Evolutionary conservation across 2,888 invertebrate genomes (phyloP).

Genomic region (Drosophila antonietae): DNA sequence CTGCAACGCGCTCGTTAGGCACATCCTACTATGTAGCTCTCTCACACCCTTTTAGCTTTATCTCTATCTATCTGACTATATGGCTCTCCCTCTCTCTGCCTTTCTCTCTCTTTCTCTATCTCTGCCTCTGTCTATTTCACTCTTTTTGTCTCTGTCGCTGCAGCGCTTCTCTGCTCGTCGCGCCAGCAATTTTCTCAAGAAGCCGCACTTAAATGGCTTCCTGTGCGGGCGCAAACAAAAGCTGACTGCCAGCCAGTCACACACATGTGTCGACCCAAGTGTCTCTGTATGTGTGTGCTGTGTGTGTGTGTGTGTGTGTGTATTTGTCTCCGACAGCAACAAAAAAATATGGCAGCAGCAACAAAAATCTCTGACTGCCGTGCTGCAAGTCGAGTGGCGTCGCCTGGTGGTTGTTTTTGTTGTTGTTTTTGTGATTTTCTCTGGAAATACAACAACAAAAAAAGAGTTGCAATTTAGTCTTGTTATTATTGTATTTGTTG

Average conservation of each 20-base stretch:
- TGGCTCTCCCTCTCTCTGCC: background rate
- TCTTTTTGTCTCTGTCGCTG: background rate
- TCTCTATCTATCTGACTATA: background rate
- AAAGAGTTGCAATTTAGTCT: slow-evolving; percentile 71
- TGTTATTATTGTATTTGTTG: slow-evolving; percentile 23
- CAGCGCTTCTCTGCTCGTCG: slow-evolving; percentile 46
- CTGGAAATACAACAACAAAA: slow-evolving; percentile 36
- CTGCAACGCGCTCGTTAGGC: slow-evolving; percentile 54
- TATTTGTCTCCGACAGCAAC: slow-evolving; percentile 61
- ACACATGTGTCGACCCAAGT: slow-evolving; percentile 41
- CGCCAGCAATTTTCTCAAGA: slow-evolving; percentile 82
- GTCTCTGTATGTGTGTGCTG: slow-evolving; percentile 16
- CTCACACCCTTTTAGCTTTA: background rate
- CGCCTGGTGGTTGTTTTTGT: slow-evolving; percentile 64
- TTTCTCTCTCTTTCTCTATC: background rate
- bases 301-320: slow-evolving; percentile 26
- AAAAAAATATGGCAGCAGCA: slow-evolving; percentile 65
- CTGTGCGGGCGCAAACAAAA: slow-evolving; percentile 78
- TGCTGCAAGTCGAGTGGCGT: slow-evolving; percentile 63
- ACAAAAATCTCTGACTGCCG: slow-evolving; percentile 62
- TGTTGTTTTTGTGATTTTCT: slow-evolving; percentile 33
- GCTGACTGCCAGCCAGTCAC: slow-evolving; percentile 42
- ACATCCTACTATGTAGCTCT: slow-evolving; percentile 28
- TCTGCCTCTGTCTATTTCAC: background rate
- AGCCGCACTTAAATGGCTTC: slow-evolving; percentile 84